A percentile compares a stretch with the other conserved stretches of the same genome.
phyloP scores from a whole-genome alignment of 2,888 invertebrate species.

The Apoderus coryli region DNA sequence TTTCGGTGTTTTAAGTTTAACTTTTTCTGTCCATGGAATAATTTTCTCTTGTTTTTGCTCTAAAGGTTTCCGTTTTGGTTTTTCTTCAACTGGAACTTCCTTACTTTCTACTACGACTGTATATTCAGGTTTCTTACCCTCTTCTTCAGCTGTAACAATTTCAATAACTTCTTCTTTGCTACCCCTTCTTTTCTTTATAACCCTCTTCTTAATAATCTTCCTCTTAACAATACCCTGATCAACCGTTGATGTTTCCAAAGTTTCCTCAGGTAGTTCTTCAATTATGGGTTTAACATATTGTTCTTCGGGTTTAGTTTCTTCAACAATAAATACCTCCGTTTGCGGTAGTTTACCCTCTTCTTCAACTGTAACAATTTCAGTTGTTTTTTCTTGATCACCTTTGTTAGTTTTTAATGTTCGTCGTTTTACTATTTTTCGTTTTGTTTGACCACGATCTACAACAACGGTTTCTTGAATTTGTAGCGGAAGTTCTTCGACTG shows the following conservation, averaged over 20 bases:
- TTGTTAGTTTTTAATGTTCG: conserved; percentile 31
- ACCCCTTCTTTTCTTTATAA: conserved; percentile 19
- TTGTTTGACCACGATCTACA: conserved; percentile 23
- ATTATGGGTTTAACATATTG: too few relatives aligned
- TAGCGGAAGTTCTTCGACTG: conserved; percentile 22
- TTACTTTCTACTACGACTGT: conserved; percentile 25
- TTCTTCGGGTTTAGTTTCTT: too few relatives aligned
- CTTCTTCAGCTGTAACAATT: conserved; percentile 22
- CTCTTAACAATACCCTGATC: conserved; percentile 18
- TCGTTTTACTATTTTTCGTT: conserved; percentile 22
- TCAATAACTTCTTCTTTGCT: conserved; percentile 26
- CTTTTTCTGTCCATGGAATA: too few relatives aligned
- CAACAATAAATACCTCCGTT: too few relatives aligned
- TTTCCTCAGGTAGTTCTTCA: too few relatives aligned
- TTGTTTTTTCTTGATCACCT: conserved; percentile 27
- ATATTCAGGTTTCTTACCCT: conserved; percentile 29
- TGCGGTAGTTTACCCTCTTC: conserved; percentile 19
- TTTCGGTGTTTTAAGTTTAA: background rate
- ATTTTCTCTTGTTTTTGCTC: conserved; percentile 19
- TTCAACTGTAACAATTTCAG: conserved; percentile 29
- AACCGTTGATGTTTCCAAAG: conserved; percentile 28
- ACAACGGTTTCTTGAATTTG: conserved; percentile 28
- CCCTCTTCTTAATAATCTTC: conserved; percentile 20
- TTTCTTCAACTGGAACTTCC: background rate
- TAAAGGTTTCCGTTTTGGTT: conserved; percentile 11